Evolutionary conservation across 1,140 invertebrate genomes (phyloP), one percentile per base, ranked within the genome.

Genomic region (Sitodiplosis mosellana): DNA sequence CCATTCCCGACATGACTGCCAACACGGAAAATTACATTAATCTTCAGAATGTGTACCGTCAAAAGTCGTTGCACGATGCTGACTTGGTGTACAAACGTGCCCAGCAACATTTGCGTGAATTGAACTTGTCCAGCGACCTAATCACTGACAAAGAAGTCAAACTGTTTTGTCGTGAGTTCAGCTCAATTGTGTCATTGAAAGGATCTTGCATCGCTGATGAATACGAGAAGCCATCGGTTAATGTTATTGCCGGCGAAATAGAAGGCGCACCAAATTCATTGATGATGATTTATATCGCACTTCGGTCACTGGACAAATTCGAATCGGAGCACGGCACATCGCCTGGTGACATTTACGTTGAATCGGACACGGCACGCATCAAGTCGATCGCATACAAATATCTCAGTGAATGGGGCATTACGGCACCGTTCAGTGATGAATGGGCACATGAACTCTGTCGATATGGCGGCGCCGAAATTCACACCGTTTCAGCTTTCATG

Each of bases 1-100:
- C 81, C n/a, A 68, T 99, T 43, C 95, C 95, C 14, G 95, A 99
- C 66, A 99, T 99, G 95, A 92, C 89, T 11, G 81, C 92, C 15
- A 91, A 97, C 57, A 94, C 94, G 11, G 77, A 82, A 46, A 80
- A 87, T 56, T 99, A 95, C 66, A 78, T 98, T 46, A 72, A 80
- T 49, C 69, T 99, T 46, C 90, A 95, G 65, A 87, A 88, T 68
- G 72, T 95, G 22, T 94, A 92, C 60, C 77, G 81, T 40, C 77
- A 81, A 33, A 85, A 93, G 69, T 87, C 91, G 2, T 67, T 75
- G 33, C 68, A 78, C 51, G 90, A 96, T 70, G 75, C 78, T 0
- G 83, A 90, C 59, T 68, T 75, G 48, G 77, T 98, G 14, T 83
- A 83, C 59, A 73, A 81, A 51, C 77, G 81, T 60, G 83, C 87